A percentile compares a stretch with the other conserved stretches of the same genome.
Evolutionary conservation across 2,113 vertebrate species (phyloP).

Genomic region (Guaruba guarouba): DNA sequence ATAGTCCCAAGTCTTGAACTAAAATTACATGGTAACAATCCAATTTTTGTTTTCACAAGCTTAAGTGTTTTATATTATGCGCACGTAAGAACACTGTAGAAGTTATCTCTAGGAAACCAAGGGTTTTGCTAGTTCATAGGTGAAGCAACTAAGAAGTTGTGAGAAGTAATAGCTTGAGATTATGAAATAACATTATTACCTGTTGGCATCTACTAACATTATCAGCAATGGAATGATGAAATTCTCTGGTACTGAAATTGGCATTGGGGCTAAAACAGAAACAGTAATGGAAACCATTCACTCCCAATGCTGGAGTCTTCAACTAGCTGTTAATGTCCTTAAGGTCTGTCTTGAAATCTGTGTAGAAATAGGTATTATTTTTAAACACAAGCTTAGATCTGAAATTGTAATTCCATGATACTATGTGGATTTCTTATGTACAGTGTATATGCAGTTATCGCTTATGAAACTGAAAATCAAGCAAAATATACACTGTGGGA

Average conservation of each 20-base stretch:
- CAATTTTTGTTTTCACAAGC: not conserved
- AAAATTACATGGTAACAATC: not conserved
- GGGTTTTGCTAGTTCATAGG: not conserved
- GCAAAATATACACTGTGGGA: not conserved
- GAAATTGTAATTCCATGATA: not conserved
- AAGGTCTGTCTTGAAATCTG: not conserved
- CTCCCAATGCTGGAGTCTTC: not conserved
- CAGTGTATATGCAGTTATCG: accelerated
- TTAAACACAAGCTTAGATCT: not conserved
- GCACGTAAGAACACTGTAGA: not conserved
- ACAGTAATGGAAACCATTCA: not conserved
- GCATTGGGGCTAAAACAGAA: not conserved
- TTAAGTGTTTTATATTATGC: not conserved
- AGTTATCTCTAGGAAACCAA: not conserved
- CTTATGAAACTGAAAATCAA: not conserved
- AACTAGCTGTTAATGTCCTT: not conserved
- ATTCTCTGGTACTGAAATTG: not conserved
- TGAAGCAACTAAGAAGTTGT: not conserved
- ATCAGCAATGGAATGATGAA: not conserved
- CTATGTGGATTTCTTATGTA: not conserved
- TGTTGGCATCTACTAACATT: not conserved
- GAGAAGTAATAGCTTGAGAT: not conserved
- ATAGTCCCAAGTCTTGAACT: not conserved
- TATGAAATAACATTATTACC: not conserved
- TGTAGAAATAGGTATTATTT: not conserved